phyloP scores from a whole-genome alignment of 1,140 invertebrate genomes.

The Goniozus legneri region DNA sequence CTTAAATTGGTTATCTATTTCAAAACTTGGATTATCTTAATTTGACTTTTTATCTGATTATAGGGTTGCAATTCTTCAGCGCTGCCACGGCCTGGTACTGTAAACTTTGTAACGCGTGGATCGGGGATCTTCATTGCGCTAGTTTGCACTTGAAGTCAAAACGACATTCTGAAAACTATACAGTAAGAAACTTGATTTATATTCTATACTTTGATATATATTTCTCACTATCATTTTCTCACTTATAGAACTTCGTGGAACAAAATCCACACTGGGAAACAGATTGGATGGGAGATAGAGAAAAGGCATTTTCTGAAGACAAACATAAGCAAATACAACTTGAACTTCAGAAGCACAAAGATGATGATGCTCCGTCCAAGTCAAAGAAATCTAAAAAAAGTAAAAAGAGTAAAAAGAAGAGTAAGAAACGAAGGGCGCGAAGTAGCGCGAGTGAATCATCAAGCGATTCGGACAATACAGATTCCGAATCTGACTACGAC shows the following conservation, averaged over 20 bases:
- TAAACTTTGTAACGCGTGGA: slow-evolving; percentile 80
- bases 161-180: slow-evolving; percentile 73
- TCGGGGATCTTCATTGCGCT: slow-evolving; percentile 82
- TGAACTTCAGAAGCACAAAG: slow-evolving; percentile 50
- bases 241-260: slow-evolving; percentile 67
- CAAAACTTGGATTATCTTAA: slow-evolving; percentile 26
- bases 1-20: slow-evolving; percentile 31
- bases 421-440: slow-evolving; percentile 54
- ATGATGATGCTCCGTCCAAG: slow-evolving; percentile 36
- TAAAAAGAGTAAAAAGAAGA: slow-evolving; percentile 62
- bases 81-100: slow-evolving; percentile 86
- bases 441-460: slow-evolving; percentile 53
- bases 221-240: slow-evolving; percentile 8
- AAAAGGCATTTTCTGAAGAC: slow-evolving; percentile 63
- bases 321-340: slow-evolving; percentile 48
- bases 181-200: slow-evolving; percentile 58
- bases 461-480: slow-evolving; percentile 55
- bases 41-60: slow-evolving; percentile 40
- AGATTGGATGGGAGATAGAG: slow-evolving; percentile 77
- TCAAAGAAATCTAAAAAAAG: slow-evolving; percentile 55
- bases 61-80: slow-evolving; percentile 80
- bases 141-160: slow-evolving; percentile 78
- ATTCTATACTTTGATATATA: slow-evolving; percentile 3
- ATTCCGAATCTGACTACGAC: slow-evolving; percentile 54
- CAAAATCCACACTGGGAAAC: slow-evolving; percentile 82